Evolutionary conservation across 37 sponge, comb jelly and placozoan genomes (phyloP).

Genomic region (Ianthella basta): DNA sequence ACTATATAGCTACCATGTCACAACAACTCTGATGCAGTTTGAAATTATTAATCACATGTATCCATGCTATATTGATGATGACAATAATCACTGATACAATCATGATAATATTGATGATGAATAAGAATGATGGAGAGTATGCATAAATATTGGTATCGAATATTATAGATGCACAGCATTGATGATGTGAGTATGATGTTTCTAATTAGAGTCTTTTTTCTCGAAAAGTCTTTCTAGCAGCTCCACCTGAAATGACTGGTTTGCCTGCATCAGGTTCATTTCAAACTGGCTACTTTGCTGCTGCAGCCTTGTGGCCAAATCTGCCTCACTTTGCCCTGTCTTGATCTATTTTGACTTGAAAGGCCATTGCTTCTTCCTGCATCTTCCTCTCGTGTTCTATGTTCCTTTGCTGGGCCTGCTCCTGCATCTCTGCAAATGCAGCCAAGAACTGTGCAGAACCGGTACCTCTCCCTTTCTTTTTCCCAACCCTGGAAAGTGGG

Average conservation of each 20-base stretch:
- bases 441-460: neutral
- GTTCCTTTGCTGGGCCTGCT: neutral
- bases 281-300: slow-evolving; percentile 7
- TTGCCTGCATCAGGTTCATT: neutral
- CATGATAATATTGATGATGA: too few relatives aligned
- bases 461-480: neutral
- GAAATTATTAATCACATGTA: too few relatives aligned
- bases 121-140: too few relatives aligned
- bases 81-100: slow-evolving; percentile 3
- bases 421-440: slow-evolving; percentile 6
- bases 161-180: too few relatives aligned
- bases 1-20: neutral
- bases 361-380: neutral
- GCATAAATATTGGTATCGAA: too few relatives aligned
- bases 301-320: neutral
- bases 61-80: slow-evolving; percentile 50
- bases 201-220: too few relatives aligned
- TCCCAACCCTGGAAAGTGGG: neutral
- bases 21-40: neutral
- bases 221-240: neutral
- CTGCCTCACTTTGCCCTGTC: neutral
- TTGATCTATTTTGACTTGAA: neutral
- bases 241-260: neutral
- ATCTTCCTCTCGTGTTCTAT: slow-evolving; percentile 10
- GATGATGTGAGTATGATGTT: too few relatives aligned